Conservation (phyloP, 2,113 vertebrate genomes). For the Hymenochirus boettgeri region DNA sequence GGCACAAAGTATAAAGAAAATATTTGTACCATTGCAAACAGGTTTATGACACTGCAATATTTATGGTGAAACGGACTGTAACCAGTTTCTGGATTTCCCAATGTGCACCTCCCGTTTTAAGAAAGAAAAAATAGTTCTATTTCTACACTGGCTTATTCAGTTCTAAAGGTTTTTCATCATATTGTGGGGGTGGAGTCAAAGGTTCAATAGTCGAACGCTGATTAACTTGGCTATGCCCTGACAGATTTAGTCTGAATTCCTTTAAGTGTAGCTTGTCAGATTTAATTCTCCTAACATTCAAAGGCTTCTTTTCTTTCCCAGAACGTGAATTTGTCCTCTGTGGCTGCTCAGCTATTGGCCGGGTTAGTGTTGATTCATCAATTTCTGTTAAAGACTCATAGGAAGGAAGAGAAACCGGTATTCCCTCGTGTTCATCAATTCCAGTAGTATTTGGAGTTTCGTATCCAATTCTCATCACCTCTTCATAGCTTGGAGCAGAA, state of each 20-base stretch:
- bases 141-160: constrained; percentile 3
- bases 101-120: no score
- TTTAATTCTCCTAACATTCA: constrained; percentile 87
- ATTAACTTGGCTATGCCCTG: constrained; percentile 45
- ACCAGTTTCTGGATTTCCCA: no score
- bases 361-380: neutral
- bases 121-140: neutral
- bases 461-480: constrained; percentile 74
- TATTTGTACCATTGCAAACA: no score
- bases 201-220: constrained; percentile 78
- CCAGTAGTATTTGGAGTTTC: constrained; percentile 49
- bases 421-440: constrained; percentile 55
- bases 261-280: constrained; percentile 86
- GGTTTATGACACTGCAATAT: no score
- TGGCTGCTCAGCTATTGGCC: neutral
- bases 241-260: constrained; percentile 62
- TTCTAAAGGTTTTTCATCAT: constrained; percentile 63
- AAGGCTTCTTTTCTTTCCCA: constrained; percentile 71
- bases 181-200: constrained; percentile 85
- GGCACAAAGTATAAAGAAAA: no score
- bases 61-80: no score
- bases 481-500: constrained; percentile 87
- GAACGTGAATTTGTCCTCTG: constrained; percentile 62
- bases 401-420: constrained; percentile 80
- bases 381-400: constrained; percentile 83